A percentile compares a stretch with the other conserved stretches of the same genome.
Conservation (phyloP, 92 coral and sea anemone species). For the Scolanthus callimorphus region DNA sequence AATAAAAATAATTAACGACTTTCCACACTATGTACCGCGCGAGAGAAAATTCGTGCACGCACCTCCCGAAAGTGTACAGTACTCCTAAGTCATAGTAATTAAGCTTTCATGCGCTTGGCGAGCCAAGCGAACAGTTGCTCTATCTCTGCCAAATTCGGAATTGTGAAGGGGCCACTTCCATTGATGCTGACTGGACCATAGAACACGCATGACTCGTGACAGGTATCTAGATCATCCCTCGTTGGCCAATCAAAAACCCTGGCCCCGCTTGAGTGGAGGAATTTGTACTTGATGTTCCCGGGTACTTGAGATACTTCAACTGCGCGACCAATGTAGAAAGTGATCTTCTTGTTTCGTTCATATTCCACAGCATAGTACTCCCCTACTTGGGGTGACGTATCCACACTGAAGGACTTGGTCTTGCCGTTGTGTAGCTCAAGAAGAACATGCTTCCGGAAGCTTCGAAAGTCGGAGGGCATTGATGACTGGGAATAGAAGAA, state of each 20-base stretch:
- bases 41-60: too few relatives aligned
- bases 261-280: constrained; percentile 3
- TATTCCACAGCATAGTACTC: constrained; percentile 48
- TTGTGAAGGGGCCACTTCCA: constrained; percentile 27
- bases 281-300: constrained; percentile 2
- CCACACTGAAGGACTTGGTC: constrained; percentile 4
- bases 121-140: constrained; percentile 26
- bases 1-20: too few relatives aligned
- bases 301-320: background rate
- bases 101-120: background rate
- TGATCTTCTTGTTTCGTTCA: constrained; percentile 1
- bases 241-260: constrained; percentile 11
- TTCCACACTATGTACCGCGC: too few relatives aligned
- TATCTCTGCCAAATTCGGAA: constrained; percentile 25
- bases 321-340: constrained; percentile 44
- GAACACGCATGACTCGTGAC: constrained; percentile 27
- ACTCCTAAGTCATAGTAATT: too few relatives aligned
- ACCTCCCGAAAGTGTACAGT: too few relatives aligned
- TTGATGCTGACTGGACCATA: constrained; percentile 20
- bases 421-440: constrained; percentile 36
- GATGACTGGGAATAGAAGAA: background rate
- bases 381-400: constrained; percentile 7
- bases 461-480: constrained; percentile 2
- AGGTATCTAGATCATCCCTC: constrained; percentile 13
- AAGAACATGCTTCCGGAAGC: constrained; percentile 3